Base-by-base conservation (phyloP, 2,113 vertebrate species). In the human (Homo sapiens) region DNA sequence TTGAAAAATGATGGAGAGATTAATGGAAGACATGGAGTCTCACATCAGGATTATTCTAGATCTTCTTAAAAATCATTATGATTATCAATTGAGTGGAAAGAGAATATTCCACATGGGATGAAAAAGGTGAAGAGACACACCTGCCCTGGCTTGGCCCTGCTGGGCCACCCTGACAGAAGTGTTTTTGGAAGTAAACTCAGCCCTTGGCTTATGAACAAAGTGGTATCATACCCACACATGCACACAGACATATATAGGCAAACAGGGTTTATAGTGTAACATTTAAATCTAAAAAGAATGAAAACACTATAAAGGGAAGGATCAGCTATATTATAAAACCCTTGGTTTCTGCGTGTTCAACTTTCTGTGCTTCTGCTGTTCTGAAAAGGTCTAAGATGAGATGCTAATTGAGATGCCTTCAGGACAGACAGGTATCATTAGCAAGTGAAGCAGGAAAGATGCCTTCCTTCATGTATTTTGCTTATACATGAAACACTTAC, bases 351-450 rank as follows among this genome's bases (percentile, higher is more conserved):
- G 4, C 45, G 7, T 55, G 6, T 14, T 72, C 27, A 12, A 9
- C 8, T 27, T 78, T 17, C 16, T 59, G 2, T 86, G 14, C 8
- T 55, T 89, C 73, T 93, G 38, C 43, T 80, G 16, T 43, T 76
- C 32, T 50, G 48, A 32, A 38, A 43, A 55, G 14, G 30, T 38
- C 48, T 4, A 2, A 11, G 4, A 2, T 1, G 17, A 12, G 7
- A 4, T 22, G 5, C 0, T 2, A 43, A 16, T 64, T 32, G 38
- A 48, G 38, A n/a, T 1, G 1, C 72, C 50, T 9, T 3, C 6
- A 40, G 40, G 20, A 66, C 14, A 32, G 7, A 35, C 13, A 76
- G 40, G 61, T 8, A 8, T 50, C 8, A 18, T 57, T 7, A 40
- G 18, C 11, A 2, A 3, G 25, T 25, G 4, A 75, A n/a, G 81